Evolutionary conservation across 2,888 invertebrate genomes (phyloP).

Genomic region (Mimas tiliae): DNA sequence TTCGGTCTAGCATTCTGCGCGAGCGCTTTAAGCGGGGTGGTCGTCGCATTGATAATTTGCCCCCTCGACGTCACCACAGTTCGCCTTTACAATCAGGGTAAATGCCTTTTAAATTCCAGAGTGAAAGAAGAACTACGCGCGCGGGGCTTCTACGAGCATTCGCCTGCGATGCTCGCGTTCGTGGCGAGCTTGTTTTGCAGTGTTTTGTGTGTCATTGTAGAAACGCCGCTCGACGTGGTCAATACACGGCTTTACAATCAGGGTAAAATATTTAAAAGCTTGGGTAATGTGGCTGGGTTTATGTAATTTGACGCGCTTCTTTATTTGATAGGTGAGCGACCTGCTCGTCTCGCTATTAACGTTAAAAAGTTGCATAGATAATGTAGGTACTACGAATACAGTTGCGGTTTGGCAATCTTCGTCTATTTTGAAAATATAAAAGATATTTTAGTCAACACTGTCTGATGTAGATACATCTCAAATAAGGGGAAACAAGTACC

Average conservation of each 20-base stretch:
- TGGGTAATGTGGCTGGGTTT: slow-evolving; percentile 25
- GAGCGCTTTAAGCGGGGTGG: slow-evolving; percentile 90
- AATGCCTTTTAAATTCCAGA: slow-evolving; percentile 59
- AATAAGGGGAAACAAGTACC: too few relatives aligned
- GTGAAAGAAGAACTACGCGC: slow-evolving; percentile 61
- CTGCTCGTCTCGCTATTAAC: too few relatives aligned
- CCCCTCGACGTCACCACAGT: slow-evolving; percentile 95
- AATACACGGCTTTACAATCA: slow-evolving; percentile 95
- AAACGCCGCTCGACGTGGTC: slow-evolving; percentile 95
- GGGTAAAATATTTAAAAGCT: slow-evolving; percentile 78
- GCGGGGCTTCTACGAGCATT: slow-evolving; percentile 69
- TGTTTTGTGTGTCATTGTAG: slow-evolving; percentile 88
- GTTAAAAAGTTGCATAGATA: too few relatives aligned
- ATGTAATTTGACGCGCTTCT: neutral
- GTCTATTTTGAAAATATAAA: too few relatives aligned
- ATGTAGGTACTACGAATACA: too few relatives aligned
- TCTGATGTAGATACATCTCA: too few relatives aligned
- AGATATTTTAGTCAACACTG: too few relatives aligned
- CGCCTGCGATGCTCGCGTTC: slow-evolving; percentile 87
- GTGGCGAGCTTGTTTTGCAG: slow-evolving; percentile 91
- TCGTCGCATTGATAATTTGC: slow-evolving; percentile 90
- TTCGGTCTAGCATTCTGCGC: slow-evolving; percentile 80
- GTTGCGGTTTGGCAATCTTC: too few relatives aligned
- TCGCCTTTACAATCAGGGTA: slow-evolving; percentile 95
- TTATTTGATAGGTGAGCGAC: too few relatives aligned